Evolutionary conservation across 2,113 vertebrate genomes (phyloP), one percentile per base, ranked within the genome.

Genomic region (Egretta garzetta): DNA sequence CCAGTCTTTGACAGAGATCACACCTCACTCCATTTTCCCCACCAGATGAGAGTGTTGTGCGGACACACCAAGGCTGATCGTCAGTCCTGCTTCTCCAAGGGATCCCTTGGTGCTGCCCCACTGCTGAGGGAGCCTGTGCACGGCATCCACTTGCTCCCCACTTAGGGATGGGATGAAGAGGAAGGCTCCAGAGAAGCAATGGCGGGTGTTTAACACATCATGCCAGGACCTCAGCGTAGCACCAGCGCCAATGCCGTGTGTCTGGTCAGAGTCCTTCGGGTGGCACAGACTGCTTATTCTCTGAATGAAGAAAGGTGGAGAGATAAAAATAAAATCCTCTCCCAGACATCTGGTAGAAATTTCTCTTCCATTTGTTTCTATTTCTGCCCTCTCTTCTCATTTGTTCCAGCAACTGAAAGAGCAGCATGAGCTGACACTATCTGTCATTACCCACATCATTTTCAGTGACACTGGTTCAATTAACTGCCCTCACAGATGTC

Each of bases 371-470:
- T 89, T 92, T 92, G 19, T 95, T 96, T 88, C 97, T 89, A 72
- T 89, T 96, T 93, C 73, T 96, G 84, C 55, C 43, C 21, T 93
- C 26, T 84, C 62, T 70, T 92, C 59, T 88, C 58, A 85, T 94
- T 92, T 91, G 37, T 86, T 88, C 72, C 73, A 63, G 90, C 71
- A 92, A 91, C 86, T 47, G 93, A 93, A 96, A 88, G 67, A 94
- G 94, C 50, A 88, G 71, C 66, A 76, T 0, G 1, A 74, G 60
- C 67, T 88, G 88, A 94, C 80, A 35, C 74, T 90, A 80, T 90
- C 86, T 72, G 81, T 96, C 94, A 95, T 97, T 95, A 88, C 75
- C 47, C 60, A 75, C 58, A 95, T 86, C 10, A 87, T 90, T 93
- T 95, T 96, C 84, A 68, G 67, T 86, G 92, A 86, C 83, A 86